Base-by-base conservation (phyloP, 37 sponge, comb jelly and placozoan genomes). In the Cliona cf. orientalis region DNA sequence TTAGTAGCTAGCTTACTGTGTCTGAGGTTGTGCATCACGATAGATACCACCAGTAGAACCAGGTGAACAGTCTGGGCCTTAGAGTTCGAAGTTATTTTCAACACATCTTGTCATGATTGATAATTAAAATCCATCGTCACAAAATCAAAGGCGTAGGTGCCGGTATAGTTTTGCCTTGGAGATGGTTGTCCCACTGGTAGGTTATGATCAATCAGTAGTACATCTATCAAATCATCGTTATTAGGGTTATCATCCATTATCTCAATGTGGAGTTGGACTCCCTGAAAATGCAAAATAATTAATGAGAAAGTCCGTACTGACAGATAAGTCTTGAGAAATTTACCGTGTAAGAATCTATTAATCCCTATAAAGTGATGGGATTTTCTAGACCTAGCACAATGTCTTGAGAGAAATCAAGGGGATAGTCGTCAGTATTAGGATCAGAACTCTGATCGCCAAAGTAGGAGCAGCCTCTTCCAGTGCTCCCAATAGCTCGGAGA, bases 61-160 rank as follows among this genome's bases (percentile, higher is more conserved):
- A 49, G 53, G 14, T 49, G 53, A 9, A 49, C 53, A 49, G n/a
- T n/a, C n/a, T 49, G 66, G 22, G 40, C 84, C 74, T 37, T 38
- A 26, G 44, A 66, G 34, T 7, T 76, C 84, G 44, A 23, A 66
- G 55, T 49, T 75, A 56, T 83, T 45, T 21, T 21, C 14, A 1
- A 25, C 26, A 59, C 84, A 83, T 11, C 39, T 33, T 31, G 75
- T 72, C 26, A 58, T 23, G 39, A 81, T 57, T 23, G 55, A 36
- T 25, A 81, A n/a, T n/a, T n/a, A n/a, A n/a, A 46, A 29, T 23
- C n/a, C 7, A 81, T 81, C 1, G 33, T 26, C 14, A 14, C 9
- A 49, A 65, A n/a, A 21, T 19, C 26, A 49, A 49, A 49, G 6
- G 19, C 1, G 53, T 19, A 49, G 14, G 53, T 49, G 53, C 9